Base-by-base conservation (phyloP, 2,888 invertebrate genomes). In the Globia sparganii region DNA sequence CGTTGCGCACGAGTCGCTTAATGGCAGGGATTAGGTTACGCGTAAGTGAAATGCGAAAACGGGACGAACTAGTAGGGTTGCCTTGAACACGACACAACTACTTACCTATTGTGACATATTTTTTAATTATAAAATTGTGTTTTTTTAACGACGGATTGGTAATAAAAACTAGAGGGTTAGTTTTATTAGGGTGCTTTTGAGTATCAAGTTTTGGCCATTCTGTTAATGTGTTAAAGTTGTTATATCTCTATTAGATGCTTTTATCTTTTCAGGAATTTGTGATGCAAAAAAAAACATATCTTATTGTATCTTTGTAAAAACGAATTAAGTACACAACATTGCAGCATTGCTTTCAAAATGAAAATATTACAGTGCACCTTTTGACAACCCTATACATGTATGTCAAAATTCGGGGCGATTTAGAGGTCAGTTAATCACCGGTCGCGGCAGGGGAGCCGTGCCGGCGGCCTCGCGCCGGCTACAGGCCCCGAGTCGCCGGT, bases 1-100 rank as follows among this genome's bases (percentile, higher is more conserved):
- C 90, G 90, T 89, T 91, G 91, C 91, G 91, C 92, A 91, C 92
- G 91, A 93, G 92, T 91, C 87, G 92, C 89, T 92, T 96, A 96
- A 96, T 96, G 95, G 94, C 86, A 85, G 89, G 94, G 95, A 96
- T 96, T 94, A 94, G 91, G 94, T 94, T 94, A 93, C 92, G 91
- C 88, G 90, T 92, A 93, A 95, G 92, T 94, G 94, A 94, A 95
- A 93, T 91, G 92, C 92, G 92, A 91, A 92, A 92, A 92, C 74
- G 87, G 78, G 88, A 88, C 71, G 61, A 87, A 85, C 49, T 85
- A 75, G 75, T 91, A 92, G 93, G 93, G 94, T 83, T 92, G 90
- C 82, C 80, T 71, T n/a, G 58, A 75, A 82, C 72, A 49, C 49
- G 61, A 78, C 34, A 76, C 62, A 62, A 71, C 65, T 71, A 75